Evolutionary conservation across 2,113 vertebrate species (phyloP), one percentile per base, ranked within the genome.

Genomic region (Agapornis roseicollis): DNA sequence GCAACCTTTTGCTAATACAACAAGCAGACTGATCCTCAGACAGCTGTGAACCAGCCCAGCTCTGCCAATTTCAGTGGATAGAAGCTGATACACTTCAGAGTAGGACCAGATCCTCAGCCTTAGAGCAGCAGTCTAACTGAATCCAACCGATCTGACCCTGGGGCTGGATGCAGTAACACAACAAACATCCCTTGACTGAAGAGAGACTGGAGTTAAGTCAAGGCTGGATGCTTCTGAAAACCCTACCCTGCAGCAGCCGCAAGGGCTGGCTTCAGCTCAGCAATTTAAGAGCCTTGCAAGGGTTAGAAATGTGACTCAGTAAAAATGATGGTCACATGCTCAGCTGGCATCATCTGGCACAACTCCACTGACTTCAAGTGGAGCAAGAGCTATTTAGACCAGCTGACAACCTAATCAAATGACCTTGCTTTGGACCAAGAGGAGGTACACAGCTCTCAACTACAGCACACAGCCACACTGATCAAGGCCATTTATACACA

Each of bases 211-310:
- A 71, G 84, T 3, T 4, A 18, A 39, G 64, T 85, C 88, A 91
- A 61, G 80, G 76, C 60, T 88, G 90, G 88, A 81, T 79, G 90
- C 79, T 80, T 25, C 69, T 74, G 69, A 44, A 89, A 89, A 49
- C 71, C 44, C 80, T 86, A 19, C 90, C 93, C 90, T 68, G 85
- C 55, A 91, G 93, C 74, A 7, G 17, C 49, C 7, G 1, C 35
- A 29, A 87, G 6, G 47, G 22, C 70, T 97, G 95, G 91, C 91
- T 72, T 41, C 29, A 18, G 84, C 56, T 76, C 91, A 49, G 89
- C 31, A 72, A 72, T 42, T 41, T 7, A 47, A 61, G 60, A 76
- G 55, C 44, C 61, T 3, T 55, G 76, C 50, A 4, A 71, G 68
- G 72, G 52, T 23, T 84, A 22, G 60, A 76, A 78, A 56, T 41